Base-by-base conservation (phyloP, 1,140 invertebrate genomes). In the Tetranychus urticae region DNA sequence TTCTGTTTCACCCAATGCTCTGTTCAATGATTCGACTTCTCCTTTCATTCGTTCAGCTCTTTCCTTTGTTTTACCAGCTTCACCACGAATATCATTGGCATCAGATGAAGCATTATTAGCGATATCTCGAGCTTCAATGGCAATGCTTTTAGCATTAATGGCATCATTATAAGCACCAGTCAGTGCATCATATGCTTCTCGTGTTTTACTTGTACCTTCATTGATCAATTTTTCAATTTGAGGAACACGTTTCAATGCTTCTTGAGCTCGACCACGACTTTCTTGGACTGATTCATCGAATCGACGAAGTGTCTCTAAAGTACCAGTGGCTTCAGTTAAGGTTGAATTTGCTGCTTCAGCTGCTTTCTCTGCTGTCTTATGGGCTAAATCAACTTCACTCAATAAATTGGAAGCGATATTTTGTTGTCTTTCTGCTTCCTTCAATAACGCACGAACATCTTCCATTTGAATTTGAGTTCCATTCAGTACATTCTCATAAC, bases 231-330 rank as follows among this genome's bases (percentile, higher is more conserved):
- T 62, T 66, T 79, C 71, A 61, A 84, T 85, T 59, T 76, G 70
- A 4, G 74, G 69, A 33, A 84, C 77, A 57, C 75, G 72, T 59
- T 74, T 65, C 45, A 91, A 69, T 13, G 87, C 82, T 54, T 80
- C 73, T 46, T 82, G 73, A 0, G 88, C 86, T 62, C 78, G 78
- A 7, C 74, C 72, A 54, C 82, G 81, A 61, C 84, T 89, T 52
- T 81, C 80, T 65, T 86, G 79, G 2, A 94, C 88, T 72, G 89
- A 79, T 50, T 83, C 79, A 70, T 93, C 87, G 75, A 94, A 97
- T 69, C 84, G 81, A 74, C 82, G 79, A 2, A 93, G 72, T 54
- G 84, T 89, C 61, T 83, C 77, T 58, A 87, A 80, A 5, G 88
- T 94, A 56, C 84, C 80, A 66, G 86, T 81, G 2, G 90, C 90